Evolutionary conservation across 1,140 invertebrate species (phyloP).

Genomic region (Cephus cinctus): DNA sequence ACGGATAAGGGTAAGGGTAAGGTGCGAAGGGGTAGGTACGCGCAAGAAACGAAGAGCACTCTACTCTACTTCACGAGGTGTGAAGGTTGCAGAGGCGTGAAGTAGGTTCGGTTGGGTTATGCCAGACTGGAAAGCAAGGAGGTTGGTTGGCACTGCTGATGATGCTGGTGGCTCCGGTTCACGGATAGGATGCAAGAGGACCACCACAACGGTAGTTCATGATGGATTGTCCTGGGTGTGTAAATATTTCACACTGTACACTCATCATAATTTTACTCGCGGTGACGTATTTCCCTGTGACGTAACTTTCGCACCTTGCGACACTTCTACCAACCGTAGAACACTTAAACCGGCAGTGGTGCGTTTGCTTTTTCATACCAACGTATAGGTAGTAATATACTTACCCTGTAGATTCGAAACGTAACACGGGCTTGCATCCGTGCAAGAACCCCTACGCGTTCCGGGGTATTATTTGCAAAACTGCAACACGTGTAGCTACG

Average conservation of each 20-base stretch:
- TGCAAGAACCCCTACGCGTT: no score
- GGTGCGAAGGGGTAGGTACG: conserved; percentile 11
- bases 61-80: conserved; percentile 33
- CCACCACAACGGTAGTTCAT: conserved; percentile 17
- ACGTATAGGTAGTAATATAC: no score
- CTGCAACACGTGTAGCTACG: no score
- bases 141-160: conserved; percentile 10
- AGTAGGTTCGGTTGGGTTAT: conserved; percentile 27
- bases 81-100: conserved; percentile 35
- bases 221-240: conserved; percentile 43
- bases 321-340: no score
- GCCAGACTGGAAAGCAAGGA: conserved; percentile 26
- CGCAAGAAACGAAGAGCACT: conserved; percentile 39
- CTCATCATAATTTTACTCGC: conserved; percentile 41
- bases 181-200: background rate
- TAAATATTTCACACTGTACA: conserved; percentile 46
- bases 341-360: no score
- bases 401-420: no score
- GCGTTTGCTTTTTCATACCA: no score
- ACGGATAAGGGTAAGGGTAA: no score
- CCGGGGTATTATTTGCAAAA: no score
- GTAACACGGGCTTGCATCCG: no score
- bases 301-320: conserved; percentile 30
- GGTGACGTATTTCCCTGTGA: conserved; percentile 21
- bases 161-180: conserved; percentile 8